A percentile compares a stretch with the other conserved stretches of the same genome.
phyloP scores from a whole-genome alignment of 2,797 vertebrate species.

The Chelidonichthys spinosus region DNA sequence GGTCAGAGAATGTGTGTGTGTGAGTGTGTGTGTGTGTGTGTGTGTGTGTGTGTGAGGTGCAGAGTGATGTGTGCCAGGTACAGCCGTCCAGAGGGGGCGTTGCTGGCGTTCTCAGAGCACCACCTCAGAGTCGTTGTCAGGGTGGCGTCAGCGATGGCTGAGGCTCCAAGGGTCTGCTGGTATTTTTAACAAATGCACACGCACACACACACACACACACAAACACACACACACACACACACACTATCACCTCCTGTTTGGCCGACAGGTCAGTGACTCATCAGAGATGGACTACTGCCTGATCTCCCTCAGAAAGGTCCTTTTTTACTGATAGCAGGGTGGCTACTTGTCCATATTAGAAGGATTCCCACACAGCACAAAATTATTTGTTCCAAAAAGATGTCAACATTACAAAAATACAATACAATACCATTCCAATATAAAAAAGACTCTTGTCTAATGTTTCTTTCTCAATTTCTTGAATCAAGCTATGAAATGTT shows the following conservation, averaged over 20 bases:
- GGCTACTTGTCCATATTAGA: not conserved
- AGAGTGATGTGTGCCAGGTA: constrained; percentile 83
- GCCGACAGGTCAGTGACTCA: constrained; percentile 68
- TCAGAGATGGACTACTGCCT: constrained; percentile 52
- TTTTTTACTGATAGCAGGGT: constrained; percentile 10
- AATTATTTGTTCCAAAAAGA: not conserved
- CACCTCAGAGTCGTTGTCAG: constrained; percentile 68
- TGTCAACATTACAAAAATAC: not conserved
- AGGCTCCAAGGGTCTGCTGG: constrained; percentile 76
- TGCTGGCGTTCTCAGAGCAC: constrained; percentile 64
- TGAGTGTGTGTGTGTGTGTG: constrained; percentile 6
- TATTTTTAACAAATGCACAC: constrained; percentile 63
- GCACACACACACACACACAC: constrained; percentile 19
- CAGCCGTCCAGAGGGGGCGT: constrained; percentile 57
- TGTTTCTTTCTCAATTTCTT: constrained; percentile 1
- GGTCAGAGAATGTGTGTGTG: not conserved
- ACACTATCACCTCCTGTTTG: constrained; percentile 49
- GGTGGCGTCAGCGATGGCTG: constrained; percentile 65
- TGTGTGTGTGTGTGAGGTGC: constrained; percentile 67
- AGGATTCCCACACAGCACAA: not conserved
- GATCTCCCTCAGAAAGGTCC: constrained; percentile 30
- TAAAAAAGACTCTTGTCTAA: not conserved
- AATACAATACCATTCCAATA: not conserved
- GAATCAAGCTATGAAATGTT: not conserved
- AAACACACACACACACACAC: constrained; percentile 16